A percentile compares a stretch with the other conserved stretches of the same genome.
These are phyloP conservation scores for Peromyscus leucopus DNA, from an alignment of 2,113 vertebrate species.

Conservation along the genomic window DNA sequence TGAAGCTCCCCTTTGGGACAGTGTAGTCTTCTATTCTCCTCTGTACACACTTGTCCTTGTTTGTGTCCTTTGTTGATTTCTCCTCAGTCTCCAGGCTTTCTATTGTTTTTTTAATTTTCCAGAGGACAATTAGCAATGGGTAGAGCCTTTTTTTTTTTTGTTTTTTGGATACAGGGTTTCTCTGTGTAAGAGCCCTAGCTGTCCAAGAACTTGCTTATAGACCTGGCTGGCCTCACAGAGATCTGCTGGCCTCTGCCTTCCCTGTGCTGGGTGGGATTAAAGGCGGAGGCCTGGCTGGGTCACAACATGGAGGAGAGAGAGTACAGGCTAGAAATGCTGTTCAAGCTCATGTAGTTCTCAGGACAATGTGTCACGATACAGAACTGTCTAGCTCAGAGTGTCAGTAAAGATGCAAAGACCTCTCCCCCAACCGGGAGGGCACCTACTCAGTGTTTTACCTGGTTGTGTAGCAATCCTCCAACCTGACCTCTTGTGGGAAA, in stretches of 20 bases:
- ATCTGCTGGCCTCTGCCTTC: neutral
- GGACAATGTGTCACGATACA: rapidly evolving
- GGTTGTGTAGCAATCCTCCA: no score
- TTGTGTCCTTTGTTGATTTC: neutral
- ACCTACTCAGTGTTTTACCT: neutral
- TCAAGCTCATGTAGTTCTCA: rapidly evolving
- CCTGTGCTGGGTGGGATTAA: neutral
- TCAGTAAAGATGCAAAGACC: neutral
- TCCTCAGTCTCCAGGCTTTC: neutral
- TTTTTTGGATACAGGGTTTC: neutral
- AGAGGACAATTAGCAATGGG: neutral
- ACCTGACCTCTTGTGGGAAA: neutral
- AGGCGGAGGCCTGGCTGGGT: neutral
- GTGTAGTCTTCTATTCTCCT: neutral
- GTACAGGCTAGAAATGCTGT: no score
- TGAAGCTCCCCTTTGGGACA: neutral
- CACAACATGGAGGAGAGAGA: neutral
- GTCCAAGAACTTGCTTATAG: neutral
- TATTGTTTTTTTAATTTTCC: neutral
- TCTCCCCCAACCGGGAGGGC: neutral
- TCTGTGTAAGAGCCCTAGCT: neutral
- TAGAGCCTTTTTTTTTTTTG: neutral
- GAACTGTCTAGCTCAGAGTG: neutral
- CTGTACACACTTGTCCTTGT: neutral
- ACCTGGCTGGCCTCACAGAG: neutral